A percentile compares a stretch with the other conserved stretches of the same genome.
Conservation (phyloP, 2,888 invertebrate species). For the Boloria euphrosyne region DNA sequence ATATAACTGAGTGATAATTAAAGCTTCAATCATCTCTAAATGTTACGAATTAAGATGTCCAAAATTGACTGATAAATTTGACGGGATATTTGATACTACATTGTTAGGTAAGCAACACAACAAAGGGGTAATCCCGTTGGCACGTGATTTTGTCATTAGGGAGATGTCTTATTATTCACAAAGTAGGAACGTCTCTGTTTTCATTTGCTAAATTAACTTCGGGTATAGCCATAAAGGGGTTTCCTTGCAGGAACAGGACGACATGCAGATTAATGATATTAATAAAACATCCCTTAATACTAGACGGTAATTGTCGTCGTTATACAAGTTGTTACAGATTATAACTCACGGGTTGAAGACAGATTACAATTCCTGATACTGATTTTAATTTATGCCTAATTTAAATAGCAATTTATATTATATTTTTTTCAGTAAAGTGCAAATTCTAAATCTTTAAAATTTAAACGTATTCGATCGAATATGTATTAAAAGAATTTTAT, state of each 20-base stretch:
- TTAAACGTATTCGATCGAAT: too few relatives aligned
- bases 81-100: slow-evolving; percentile 37
- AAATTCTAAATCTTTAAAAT: too few relatives aligned
- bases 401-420: too few relatives aligned
- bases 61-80: slow-evolving; percentile 30
- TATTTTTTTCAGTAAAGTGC: too few relatives aligned
- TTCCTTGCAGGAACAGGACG: slow-evolving; percentile 52
- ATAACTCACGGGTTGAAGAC: slow-evolving; percentile 15
- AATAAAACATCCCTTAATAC: slow-evolving; percentile 55
- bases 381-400: not conserved
- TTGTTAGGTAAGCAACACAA: slow-evolving; percentile 41
- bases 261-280: slow-evolving; percentile 65
- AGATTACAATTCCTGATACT: slow-evolving; percentile 6
- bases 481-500: too few relatives aligned
- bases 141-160: slow-evolving; percentile 65
- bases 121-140: slow-evolving; percentile 47
- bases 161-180: slow-evolving; percentile 71
- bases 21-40: not conserved
- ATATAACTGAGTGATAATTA: not conserved
- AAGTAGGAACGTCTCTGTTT: slow-evolving; percentile 66
- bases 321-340: slow-evolving; percentile 27
- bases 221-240: slow-evolving; percentile 57
- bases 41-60: slow-evolving; percentile 23
- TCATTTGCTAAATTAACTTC: slow-evolving; percentile 68
- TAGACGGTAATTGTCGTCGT: slow-evolving; percentile 29